Evolutionary conservation across 2,797 vertebrate species (phyloP), one percentile per base, ranked within the genome.

Genomic region (Microctenopoma lineatum): DNA sequence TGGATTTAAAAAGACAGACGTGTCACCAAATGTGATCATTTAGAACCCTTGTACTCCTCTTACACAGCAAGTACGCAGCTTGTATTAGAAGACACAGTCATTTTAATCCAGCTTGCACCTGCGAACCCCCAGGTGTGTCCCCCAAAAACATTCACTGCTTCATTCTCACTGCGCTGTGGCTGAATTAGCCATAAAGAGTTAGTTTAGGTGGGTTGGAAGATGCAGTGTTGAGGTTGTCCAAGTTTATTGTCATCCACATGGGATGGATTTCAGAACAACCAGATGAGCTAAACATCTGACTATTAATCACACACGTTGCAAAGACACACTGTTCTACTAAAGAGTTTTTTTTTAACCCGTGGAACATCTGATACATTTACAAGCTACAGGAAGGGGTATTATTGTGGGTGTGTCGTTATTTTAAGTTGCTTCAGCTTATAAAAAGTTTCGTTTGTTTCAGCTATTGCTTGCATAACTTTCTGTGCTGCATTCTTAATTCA

Each of bases 151-250:
- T 57, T 55, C 56, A 51, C 51, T 15, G 46, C 53, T 77, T 64
- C 64, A 73, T 59, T 79, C 68, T 79, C 66, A 77, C 75, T 78
- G 73, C 84, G 51, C 59, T 67, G 29, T 16, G 21, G 21, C 71
- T 82, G 77, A 90, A 85, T 87, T 70, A 72, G 78, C 75, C 52
- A 66, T 66, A 71, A 81, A 74, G 77, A 67, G 36, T 38, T 83
- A 88, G 88, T 85, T 85, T 66, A 87, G 68, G 80, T 79, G 70
- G 44, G 55, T n/a, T 76, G 60, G 71, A 84, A 83, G 79, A 83
- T 67, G 59, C 57, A 29, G 56, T 69, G 73, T 75, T 85, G 55
- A 67, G 42, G 3, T 73, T 59, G 65, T 84, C 54, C 58, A 71
- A 59, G 46, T 72, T 84, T 67, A 84, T 87, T 83, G 84, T 89